These are phyloP conservation scores for Archivesica marissinica DNA, from an alignment of 1,140 invertebrate species.

Conservation along the genomic window DNA sequence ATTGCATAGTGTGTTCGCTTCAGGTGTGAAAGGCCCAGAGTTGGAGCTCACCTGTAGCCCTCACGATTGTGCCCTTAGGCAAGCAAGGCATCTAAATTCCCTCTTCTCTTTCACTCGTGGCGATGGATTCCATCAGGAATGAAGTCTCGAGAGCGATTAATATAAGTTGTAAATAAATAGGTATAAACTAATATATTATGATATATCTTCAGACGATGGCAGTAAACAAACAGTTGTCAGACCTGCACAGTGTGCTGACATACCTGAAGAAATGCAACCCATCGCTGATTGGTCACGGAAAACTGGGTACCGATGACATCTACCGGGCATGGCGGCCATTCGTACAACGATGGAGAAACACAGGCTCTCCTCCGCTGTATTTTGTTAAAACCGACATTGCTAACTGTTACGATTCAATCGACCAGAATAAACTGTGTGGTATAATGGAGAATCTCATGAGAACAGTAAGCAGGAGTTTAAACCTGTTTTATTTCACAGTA, in stretches of 20 bases:
- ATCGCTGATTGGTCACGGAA: constrained; percentile 61
- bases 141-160: no score
- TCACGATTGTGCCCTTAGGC: no score
- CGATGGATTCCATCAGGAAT: no score
- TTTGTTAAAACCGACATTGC: constrained; percentile 76
- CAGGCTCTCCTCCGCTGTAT: constrained; percentile 61
- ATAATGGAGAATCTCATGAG: constrained; percentile 66
- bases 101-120: no score
- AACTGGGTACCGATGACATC: constrained; percentile 74
- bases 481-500: no score
- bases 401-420: constrained; percentile 73
- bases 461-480: constrained; percentile 56
- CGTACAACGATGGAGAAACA: constrained; percentile 28
- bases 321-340: constrained; percentile 65
- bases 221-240: constrained; percentile 72
- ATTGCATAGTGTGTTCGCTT: no score
- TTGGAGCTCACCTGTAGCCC: no score
- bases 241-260: constrained; percentile 65
- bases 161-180: no score
- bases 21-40: no score
- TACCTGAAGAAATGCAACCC: constrained; percentile 65
- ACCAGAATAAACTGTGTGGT: constrained; percentile 65
- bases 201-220: constrained; percentile 68
- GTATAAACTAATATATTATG: no score
- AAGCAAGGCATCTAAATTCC: no score